phyloP scores from a whole-genome alignment of 2,888 invertebrate species.

The Pimpla rufipes region DNA sequence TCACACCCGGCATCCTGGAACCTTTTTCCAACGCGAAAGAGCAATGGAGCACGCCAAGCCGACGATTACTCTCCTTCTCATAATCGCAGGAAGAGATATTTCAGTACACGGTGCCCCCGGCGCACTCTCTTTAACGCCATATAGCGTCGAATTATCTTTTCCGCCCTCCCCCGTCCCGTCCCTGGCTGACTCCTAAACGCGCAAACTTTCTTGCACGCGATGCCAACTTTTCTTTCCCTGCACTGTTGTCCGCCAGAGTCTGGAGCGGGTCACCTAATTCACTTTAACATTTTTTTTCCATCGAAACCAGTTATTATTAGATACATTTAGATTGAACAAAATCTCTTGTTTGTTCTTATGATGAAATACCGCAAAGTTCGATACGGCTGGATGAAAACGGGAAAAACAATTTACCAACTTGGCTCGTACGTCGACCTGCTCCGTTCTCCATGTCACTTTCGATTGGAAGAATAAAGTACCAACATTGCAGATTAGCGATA shows the following conservation, averaged over 20 bases:
- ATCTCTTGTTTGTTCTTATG: neutral
- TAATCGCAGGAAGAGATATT: conserved; percentile 70
- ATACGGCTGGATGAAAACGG: neutral
- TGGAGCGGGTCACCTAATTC: conserved; percentile 3
- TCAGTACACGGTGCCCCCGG: conserved; percentile 49
- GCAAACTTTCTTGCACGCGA: conserved; percentile 59
- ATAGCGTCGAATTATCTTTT: conserved; percentile 58
- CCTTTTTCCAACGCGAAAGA: conserved; percentile 33
- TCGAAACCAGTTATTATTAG: neutral
- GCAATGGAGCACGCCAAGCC: conserved; percentile 52
- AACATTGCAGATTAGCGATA: neutral
- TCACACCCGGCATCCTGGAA: conserved; percentile 50
- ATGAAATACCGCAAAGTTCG: neutral
- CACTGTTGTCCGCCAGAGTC: neutral
- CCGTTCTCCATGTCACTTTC: neutral
- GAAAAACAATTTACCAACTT: neutral
- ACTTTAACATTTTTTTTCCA: neutral
- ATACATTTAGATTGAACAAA: neutral
- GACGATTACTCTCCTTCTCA: conserved; percentile 55
- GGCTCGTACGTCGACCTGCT: neutral
- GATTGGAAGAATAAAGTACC: neutral
- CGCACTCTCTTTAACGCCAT: conserved; percentile 54
- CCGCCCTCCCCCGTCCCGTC: conserved; percentile 7
- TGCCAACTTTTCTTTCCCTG: conserved; percentile 27
- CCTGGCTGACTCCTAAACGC: conserved; percentile 32